phyloP scores from a whole-genome alignment of 2,113 vertebrate genomes.

The Cinclus mexicanus region DNA sequence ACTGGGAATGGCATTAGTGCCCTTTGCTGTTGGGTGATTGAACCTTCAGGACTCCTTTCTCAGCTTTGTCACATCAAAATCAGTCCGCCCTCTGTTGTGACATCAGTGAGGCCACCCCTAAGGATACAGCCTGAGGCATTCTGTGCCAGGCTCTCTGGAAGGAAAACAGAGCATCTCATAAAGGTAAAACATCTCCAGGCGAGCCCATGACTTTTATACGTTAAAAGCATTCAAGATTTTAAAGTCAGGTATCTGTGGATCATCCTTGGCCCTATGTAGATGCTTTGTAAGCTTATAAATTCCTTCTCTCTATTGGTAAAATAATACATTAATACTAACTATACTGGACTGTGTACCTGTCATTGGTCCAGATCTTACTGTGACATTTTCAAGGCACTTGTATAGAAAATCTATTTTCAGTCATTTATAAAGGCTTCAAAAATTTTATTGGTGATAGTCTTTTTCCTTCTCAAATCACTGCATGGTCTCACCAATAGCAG shows the following conservation, averaged over 20 bases:
- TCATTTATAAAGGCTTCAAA: slow-evolving; percentile 28
- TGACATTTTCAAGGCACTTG: background rate
- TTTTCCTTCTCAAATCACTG: slow-evolving; percentile 1
- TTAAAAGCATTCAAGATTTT: background rate
- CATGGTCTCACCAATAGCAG: background rate
- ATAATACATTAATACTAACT: background rate
- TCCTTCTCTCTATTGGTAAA: background rate
- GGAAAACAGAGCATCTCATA: background rate
- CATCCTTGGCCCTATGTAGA: background rate
- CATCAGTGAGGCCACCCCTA: fast-evolving
- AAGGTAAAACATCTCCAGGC: background rate
- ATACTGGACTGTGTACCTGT: background rate
- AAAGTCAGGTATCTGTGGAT: background rate
- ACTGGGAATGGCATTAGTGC: background rate
- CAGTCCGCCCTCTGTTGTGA: fast-evolving
- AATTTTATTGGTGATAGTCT: background rate
- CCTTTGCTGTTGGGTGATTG: background rate
- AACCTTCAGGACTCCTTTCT: background rate
- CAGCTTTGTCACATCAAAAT: background rate
- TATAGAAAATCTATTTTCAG: slow-evolving; percentile 5
- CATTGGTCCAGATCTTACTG: background rate
- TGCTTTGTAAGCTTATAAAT: background rate
- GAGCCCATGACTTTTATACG: background rate
- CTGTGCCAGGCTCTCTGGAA: background rate
- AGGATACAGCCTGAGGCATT: background rate